Base-by-base conservation (phyloP, 1,140 invertebrate species). In the Cardiocondyla obscurior region DNA sequence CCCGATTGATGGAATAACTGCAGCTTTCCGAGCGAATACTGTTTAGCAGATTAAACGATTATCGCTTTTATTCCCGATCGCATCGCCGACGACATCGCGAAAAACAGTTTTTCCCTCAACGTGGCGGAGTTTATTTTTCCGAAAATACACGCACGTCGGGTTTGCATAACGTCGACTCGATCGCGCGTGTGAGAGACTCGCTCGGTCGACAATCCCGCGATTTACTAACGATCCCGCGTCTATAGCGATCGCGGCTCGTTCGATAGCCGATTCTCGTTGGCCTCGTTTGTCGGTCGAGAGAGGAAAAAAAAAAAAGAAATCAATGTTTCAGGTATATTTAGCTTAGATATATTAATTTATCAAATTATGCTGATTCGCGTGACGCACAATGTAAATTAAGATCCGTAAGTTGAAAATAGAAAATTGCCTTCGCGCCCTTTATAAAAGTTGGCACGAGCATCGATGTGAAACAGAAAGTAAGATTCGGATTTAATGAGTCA, bases 401-500 rank as follows among this genome's bases (percentile, higher is more conserved):
- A 49, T 42, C 53, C 3, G 10, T 22, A 8, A 6, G 42, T 14
- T 4, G 8, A 39, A 16, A 2, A 2, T 25, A 12, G 6, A 39
- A 30, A 12, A 33, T 12, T 49, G 22, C 33, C 39, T n/a, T 46
- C 36, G 36, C 60, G 62, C 14, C 10, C 22, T 55, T n/a, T 10
- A 3, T n/a, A 6, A 16, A 36, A 69, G 33, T 79, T 22, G 49
- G 53, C 28, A 51, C 51, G 28, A 25, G 16, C 55, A 2, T 22
- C 42, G 58, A 51, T 14, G 72, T 53, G 22, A 33, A 36, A 33
- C 51, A 30, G 64, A 69, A 30, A 51, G 25, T 28, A 57, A 57
- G 46, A 36, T 22, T 58, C 19, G 14, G 42, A 83, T 86, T 86
- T 87, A 87, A 87, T 74, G 85, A 86, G 51, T 51, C 85, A 53